Conservation (phyloP, 2,797 vertebrate species). For the Pogoniulus pusillus region DNA sequence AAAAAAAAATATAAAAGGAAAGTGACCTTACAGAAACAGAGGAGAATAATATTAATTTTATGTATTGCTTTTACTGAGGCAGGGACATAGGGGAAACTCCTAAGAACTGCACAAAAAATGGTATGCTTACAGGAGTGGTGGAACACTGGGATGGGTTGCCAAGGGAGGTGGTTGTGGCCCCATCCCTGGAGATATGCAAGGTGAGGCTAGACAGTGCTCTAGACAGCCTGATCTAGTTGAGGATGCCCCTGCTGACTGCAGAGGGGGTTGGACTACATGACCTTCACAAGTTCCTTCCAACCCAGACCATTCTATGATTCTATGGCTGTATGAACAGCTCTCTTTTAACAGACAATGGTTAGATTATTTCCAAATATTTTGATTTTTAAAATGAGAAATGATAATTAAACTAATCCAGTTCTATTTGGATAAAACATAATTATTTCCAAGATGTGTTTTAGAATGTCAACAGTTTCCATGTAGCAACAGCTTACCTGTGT, state of each 20-base stretch:
- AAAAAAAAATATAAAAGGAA: neutral
- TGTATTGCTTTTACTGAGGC: neutral
- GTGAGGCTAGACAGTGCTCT: too few species aligned
- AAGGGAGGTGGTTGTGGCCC: too few species aligned
- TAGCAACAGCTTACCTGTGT: constrained; percentile 84
- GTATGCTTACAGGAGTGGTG: neutral
- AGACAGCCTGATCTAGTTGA: too few species aligned
- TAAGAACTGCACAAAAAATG: neutral
- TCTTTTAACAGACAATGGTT: neutral
- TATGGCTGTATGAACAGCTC: neutral
- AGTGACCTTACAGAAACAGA: neutral
- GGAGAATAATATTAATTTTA: neutral
- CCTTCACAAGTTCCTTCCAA: too few species aligned
- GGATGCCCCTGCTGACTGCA: too few species aligned
- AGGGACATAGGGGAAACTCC: neutral
- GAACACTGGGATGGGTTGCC: too few species aligned
- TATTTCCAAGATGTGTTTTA: neutral
- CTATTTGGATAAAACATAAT: neutral
- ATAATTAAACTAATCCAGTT: neutral
- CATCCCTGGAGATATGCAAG: too few species aligned
- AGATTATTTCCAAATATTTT: neutral
- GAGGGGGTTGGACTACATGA: too few species aligned
- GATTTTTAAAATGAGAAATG: neutral
- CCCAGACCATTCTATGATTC: too few species aligned
- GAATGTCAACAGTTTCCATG: neutral